phyloP scores from a whole-genome alignment of 2,113 vertebrate genomes.

The Pipa parva region DNA sequence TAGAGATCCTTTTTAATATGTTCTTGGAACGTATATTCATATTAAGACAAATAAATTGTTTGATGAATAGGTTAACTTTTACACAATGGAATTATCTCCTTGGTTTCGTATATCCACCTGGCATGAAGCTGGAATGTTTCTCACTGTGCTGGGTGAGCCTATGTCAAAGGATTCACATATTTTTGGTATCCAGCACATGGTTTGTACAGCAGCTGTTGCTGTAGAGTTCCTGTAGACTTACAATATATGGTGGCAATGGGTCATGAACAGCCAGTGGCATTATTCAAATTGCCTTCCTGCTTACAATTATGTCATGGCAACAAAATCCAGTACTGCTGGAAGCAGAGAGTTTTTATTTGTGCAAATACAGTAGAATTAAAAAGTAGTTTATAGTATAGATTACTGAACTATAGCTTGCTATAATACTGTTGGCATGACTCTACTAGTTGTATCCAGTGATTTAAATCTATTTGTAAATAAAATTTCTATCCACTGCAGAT shows the following conservation, averaged over 20 bases:
- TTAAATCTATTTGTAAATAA: too few species aligned
- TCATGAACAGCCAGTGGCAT: conserved; percentile 56
- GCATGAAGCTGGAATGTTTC: conserved; percentile 14
- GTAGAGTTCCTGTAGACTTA: conserved; percentile 15
- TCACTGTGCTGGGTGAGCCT: conserved; percentile 21
- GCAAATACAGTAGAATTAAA: conserved; percentile 39
- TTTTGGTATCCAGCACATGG: not conserved
- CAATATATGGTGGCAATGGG: conserved; percentile 42
- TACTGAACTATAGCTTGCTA: too few species aligned
- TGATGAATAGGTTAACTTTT: conserved; percentile 1
- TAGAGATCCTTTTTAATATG: too few species aligned
- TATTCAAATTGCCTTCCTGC: conserved; percentile 68
- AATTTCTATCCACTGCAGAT: too few species aligned
- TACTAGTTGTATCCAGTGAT: too few species aligned
- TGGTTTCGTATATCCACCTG: conserved; percentile 5
- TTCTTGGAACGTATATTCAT: too few species aligned
- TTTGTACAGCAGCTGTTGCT: not conserved
- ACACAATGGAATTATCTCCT: not conserved
- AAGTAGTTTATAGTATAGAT: conserved; percentile 12
- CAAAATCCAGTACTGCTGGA: conserved; percentile 59
- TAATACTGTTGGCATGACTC: too few species aligned
- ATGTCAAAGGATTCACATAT: conserved; percentile 33
- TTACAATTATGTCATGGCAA: conserved; percentile 63
- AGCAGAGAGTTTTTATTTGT: conserved; percentile 58
- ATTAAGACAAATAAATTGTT: too few species aligned